Evolutionary conservation across 2,888 invertebrate genomes (phyloP), one percentile per base, ranked within the genome.

Genomic region (Lordiphosa andalusiaca): DNA sequence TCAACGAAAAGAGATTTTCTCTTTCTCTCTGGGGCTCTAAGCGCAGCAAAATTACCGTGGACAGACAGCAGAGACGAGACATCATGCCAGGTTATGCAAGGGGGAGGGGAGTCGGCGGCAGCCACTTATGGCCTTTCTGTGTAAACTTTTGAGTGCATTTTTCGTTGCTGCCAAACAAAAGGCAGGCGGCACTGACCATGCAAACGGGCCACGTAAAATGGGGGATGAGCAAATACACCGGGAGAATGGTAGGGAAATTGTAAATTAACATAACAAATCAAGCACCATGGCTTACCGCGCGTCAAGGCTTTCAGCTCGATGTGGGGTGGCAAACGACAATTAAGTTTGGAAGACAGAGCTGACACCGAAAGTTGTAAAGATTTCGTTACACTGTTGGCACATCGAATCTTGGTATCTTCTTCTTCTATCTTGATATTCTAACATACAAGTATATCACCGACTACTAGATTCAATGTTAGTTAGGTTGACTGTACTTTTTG

Each of bases 71-170:
- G 50, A 46, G 37, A 36, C 16, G 38, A 33, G 42, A 54, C 49
- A 40, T 13, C 5, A 42, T 47, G 46, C 37, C 33, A 37, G 48
- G 23, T 47, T 56, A 33, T 30, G 19, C 5, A 12, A 48, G 23
- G 41, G 38, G 16, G 16, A 12, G 25, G 42, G n/a, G 37, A 6
- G 25, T 10, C 38, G 12, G 25, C 23, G 46, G 46, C 41, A 62
- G 67, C 78, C 76, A 84, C 77, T 77, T 77, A 77, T 77, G 85
- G 77, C 71, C 80, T 73, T 78, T 82, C 80, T 78, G 77, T 78
- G 77, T 78, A 69, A 84, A 84, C 76, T 73, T 81, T 81, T 76
- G 85, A 81, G 84, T 81, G 80, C 81, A 80, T 83, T 80, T 85
- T 80, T 84, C 73, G 76, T 55, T 57, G 70, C 80, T 75, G 64